Conservation (phyloP, 2,113 vertebrate genomes). For the Burhinus bistriatus region DNA sequence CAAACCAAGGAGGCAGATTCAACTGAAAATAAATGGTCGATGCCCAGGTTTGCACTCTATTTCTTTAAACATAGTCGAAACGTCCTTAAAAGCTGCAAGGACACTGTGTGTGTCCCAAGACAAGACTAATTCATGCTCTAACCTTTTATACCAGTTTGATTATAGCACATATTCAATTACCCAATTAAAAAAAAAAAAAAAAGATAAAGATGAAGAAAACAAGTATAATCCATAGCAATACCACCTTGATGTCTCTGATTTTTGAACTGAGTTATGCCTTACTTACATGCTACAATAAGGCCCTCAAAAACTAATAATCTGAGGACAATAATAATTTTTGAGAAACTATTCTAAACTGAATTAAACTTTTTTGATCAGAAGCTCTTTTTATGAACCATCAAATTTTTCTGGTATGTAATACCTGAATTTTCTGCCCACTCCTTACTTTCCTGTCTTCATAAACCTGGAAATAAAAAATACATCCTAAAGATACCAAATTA, state of each 20-base stretch:
- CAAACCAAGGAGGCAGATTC: slow-evolving; percentile 47
- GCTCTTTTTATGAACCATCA: background rate
- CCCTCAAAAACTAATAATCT: background rate
- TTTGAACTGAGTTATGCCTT: background rate
- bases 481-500: no score
- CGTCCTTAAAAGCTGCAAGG: slow-evolving; percentile 10
- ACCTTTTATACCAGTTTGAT: slow-evolving; percentile 3
- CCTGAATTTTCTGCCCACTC: background rate
- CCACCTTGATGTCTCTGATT: background rate
- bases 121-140: background rate
- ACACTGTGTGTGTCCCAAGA: slow-evolving; percentile 11
- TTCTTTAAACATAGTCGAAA: background rate
- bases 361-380: background rate
- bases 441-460: background rate
- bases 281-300: background rate
- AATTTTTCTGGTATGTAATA: background rate
- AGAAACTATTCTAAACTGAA: background rate
- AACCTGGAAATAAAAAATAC: background rate
- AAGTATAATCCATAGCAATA: background rate
- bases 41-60: background rate
- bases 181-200: background rate
- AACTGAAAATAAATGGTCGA: background rate
- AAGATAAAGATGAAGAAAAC: background rate
- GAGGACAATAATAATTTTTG: background rate
- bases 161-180: background rate